Evolutionary conservation across 2,888 invertebrate species (phyloP), one percentile per base, ranked within the genome.

Genomic region (Zhuqinia jingwanae): DNA sequence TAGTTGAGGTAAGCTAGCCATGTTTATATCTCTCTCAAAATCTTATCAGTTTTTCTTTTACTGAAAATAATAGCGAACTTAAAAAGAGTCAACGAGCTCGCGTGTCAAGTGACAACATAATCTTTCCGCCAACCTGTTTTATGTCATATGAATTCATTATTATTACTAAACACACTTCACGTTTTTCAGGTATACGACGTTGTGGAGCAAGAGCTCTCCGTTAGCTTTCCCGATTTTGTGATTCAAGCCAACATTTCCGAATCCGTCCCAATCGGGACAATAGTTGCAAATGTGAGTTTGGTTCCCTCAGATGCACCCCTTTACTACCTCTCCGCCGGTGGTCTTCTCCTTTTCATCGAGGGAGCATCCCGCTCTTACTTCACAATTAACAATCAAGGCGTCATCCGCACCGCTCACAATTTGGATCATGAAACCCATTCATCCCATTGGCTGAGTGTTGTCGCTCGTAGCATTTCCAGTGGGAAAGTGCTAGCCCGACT

Each of bases 381-480:
- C 94, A 95, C 96, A 91, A 96, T 99, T 89, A 98, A 98, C 92
- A 95, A 95, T 92, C 94, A 93, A 96, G 98, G 99, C 88, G 94
- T 95, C 76, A 95, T 99, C 91, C 95, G 95, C 89, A 98, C 98
- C 0, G 94, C 95, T 91, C 95, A 95, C 1, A 95, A 96, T 63
- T 94, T 99, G 91, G 99, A 99, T 93, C 95, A 97, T 83, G 99
- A 99, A 93, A 95, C 95, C 1, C 95, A 95, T 91, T 93, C 95
- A 47, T 95, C 96, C 92, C 91, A 98, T 93, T 99, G 99, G 99
- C 93, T 99, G 89, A 98, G 97, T 10, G 95, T 98, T 80, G 96
- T 96, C 92, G 98, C 98, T 3, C 96, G 97, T 92, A 99, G 99
- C 93, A 95, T 96, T 91, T 98, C 97, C 0, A 95, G 97, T 20